These are phyloP conservation scores for Proteles cristata DNA, from an alignment of 2,113 vertebrate genomes.

Conservation along the genomic window DNA sequence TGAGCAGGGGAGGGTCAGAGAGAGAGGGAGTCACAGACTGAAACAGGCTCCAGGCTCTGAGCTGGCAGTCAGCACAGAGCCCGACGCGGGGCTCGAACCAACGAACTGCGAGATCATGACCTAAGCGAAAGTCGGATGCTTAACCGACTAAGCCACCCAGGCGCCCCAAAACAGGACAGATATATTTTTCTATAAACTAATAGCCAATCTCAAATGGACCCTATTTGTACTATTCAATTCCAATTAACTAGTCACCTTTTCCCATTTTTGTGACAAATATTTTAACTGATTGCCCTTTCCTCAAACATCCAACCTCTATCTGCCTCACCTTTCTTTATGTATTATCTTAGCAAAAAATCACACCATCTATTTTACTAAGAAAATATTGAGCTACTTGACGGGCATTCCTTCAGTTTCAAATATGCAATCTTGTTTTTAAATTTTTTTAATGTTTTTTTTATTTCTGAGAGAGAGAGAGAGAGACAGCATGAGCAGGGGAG, in stretches of 20 bases:
- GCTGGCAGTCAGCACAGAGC: too few relatives aligned
- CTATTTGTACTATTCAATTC: not conserved
- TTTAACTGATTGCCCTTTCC: not conserved
- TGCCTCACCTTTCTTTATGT: not conserved
- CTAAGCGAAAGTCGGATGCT: too few relatives aligned
- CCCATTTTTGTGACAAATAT: not conserved
- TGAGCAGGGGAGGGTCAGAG: too few relatives aligned
- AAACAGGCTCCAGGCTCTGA: too few relatives aligned
- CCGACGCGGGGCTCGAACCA: too few relatives aligned
- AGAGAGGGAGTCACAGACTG: too few relatives aligned
- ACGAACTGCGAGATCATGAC: too few relatives aligned
- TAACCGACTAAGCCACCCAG: too few relatives aligned
- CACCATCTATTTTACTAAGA: not conserved
- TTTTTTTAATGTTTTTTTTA: too few relatives aligned
- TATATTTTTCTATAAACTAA: conserved; percentile 14
- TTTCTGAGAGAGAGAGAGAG: too few relatives aligned
- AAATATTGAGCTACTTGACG: not conserved
- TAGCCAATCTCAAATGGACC: not conserved
- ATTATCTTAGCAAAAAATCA: conserved; percentile 18
- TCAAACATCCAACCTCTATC: not conserved
- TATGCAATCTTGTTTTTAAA: too few relatives aligned
- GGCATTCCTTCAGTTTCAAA: not conserved
- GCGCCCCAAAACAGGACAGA: not conserved
- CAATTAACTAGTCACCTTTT: not conserved
- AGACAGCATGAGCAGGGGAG: too few relatives aligned